phyloP scores from a whole-genome alignment of 2,888 invertebrate genomes.

The Oxystoma pomonae region DNA sequence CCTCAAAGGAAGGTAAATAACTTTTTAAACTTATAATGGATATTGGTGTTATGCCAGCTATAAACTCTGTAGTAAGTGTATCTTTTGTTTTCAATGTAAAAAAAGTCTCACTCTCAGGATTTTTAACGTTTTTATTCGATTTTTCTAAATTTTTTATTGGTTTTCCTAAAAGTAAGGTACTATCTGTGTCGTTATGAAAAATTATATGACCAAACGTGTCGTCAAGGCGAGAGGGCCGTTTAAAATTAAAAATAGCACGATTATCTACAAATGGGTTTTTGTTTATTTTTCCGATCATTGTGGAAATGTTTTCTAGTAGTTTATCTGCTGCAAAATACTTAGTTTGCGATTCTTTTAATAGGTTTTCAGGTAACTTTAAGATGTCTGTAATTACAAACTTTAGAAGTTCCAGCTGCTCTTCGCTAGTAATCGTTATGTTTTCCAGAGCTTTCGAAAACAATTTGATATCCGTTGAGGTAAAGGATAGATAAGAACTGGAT shows the following conservation, averaged over 20 bases:
- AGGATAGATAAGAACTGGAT: not conserved
- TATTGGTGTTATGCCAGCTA: too few relatives aligned
- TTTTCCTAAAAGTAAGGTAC: not conserved
- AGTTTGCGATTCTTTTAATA: not conserved
- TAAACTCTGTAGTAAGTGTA: not conserved
- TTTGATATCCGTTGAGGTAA: not conserved
- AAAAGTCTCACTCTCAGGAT: too few relatives aligned
- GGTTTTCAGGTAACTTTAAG: not conserved
- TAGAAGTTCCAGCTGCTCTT: not conserved
- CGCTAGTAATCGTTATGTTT: not conserved
- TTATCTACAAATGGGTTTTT: not conserved
- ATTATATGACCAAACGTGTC: not conserved
- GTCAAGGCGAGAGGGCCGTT: not conserved
- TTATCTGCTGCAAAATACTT: slow-evolving; percentile 1
- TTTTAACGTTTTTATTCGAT: not conserved
- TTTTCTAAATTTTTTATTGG: not conserved
- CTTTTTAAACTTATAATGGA: not conserved
- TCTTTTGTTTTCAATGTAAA: not conserved
- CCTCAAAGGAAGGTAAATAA: not conserved
- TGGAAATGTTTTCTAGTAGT: not conserved
- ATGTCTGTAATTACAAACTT: not conserved
- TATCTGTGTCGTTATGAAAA: not conserved
- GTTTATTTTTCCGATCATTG: slow-evolving; percentile 4
- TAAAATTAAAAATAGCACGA: not conserved
- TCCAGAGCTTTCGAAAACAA: not conserved